phyloP scores from a whole-genome alignment of 2,797 vertebrate genomes.

The Graptemys geographica region DNA sequence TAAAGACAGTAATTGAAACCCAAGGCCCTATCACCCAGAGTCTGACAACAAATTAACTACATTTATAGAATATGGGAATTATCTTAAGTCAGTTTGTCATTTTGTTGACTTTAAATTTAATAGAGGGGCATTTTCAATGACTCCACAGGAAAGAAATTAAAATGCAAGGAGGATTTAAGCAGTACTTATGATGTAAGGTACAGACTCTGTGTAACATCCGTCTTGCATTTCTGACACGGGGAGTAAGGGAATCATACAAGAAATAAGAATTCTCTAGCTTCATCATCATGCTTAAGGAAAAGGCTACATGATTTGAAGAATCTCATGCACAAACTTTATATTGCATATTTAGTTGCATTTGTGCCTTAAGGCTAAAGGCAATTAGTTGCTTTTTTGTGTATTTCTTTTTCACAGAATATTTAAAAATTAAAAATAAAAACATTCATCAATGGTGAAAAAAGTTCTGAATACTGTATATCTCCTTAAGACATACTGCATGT shows the following conservation, averaged over 20 bases:
- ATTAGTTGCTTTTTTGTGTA: conserved; percentile 41
- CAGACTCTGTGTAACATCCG: conserved; percentile 28
- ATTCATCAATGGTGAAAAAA: conserved; percentile 36
- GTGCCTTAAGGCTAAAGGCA: conserved; percentile 68
- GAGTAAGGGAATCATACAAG: conserved; percentile 46
- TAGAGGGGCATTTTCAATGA: conserved; percentile 67
- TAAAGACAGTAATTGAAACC: conserved; percentile 47
- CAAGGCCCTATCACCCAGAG: conserved; percentile 35
- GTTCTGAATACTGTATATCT: conserved; percentile 23
- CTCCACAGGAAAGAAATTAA: conserved; percentile 61
- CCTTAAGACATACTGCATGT: conserved; percentile 53
- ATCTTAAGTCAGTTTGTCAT: conserved; percentile 49
- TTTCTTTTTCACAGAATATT: conserved; percentile 54
- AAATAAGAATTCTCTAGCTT: conserved; percentile 75
- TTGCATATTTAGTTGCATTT: conserved; percentile 69
- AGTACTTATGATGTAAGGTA: conserved; percentile 56
- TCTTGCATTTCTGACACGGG: conserved; percentile 57
- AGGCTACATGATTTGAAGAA: conserved; percentile 65
- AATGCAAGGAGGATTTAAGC: conserved; percentile 58
- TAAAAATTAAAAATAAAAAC: background rate
- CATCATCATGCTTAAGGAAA: conserved; percentile 59
- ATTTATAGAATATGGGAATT: conserved; percentile 37
- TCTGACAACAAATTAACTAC: conserved; percentile 34
- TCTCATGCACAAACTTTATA: conserved; percentile 74
- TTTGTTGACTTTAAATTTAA: conserved; percentile 56